Percentiles rank a stretch among this genome's conserved stretches.
phyloP scores from a whole-genome alignment of 1,140 invertebrate genomes.

The Drosophila bipectinata region DNA sequence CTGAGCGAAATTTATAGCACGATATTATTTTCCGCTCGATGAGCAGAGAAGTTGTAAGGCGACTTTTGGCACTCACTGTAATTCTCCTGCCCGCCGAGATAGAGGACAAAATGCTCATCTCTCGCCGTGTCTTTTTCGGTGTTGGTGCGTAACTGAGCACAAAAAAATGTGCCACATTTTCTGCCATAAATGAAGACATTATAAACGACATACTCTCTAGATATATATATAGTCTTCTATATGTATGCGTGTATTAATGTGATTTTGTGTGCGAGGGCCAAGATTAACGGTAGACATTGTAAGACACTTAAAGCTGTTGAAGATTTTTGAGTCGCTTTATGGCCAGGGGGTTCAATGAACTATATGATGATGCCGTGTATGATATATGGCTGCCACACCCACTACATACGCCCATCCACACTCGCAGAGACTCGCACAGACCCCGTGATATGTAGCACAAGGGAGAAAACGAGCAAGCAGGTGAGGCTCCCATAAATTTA shows the following conservation, averaged over 20 bases:
- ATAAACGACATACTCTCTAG: slow-evolving; percentile 58
- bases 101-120: slow-evolving; percentile 7
- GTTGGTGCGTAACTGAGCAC: slow-evolving; percentile 80
- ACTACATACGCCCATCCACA: slow-evolving; percentile 7
- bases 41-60: slow-evolving; percentile 79
- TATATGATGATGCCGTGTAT: slow-evolving; percentile 72
- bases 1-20: slow-evolving; percentile 78
- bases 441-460: slow-evolving; percentile 10
- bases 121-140: slow-evolving; percentile 64
- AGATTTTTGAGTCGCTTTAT: slow-evolving; percentile 72
- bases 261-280: slow-evolving; percentile 36
- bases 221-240: slow-evolving; percentile 7
- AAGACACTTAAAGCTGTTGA: slow-evolving; percentile 78
- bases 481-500: slow-evolving; percentile 53
- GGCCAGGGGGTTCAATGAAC: slow-evolving; percentile 74
- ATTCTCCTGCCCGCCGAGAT: slow-evolving; percentile 14
- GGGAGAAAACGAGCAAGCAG: slow-evolving; percentile 20
- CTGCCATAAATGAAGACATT: slow-evolving; percentile 80
- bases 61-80: slow-evolving; percentile 70
- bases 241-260: slow-evolving; percentile 25
- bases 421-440: slow-evolving; percentile 8
- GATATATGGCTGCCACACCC: slow-evolving; percentile 61
- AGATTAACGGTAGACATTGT: slow-evolving; percentile 80
- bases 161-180: slow-evolving; percentile 71
- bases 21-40: slow-evolving; percentile 82